Conservation (phyloP, 2,888 invertebrate genomes). For the Mythimna albipuncta region DNA sequence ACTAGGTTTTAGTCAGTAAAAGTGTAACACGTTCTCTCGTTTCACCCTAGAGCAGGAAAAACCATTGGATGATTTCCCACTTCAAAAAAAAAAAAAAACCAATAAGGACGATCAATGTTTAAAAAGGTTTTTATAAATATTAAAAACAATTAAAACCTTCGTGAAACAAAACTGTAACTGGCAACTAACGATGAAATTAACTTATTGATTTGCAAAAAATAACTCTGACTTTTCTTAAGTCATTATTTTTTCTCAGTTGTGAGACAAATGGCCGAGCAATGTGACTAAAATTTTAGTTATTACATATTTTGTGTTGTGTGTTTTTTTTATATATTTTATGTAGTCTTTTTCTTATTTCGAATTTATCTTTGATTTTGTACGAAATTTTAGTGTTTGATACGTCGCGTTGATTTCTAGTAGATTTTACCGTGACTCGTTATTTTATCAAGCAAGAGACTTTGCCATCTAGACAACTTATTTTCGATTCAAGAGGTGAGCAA, state of each 20-base stretch:
- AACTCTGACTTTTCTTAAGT: conserved; percentile 63
- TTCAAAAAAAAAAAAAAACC: neutral
- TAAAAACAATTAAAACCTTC: conserved; percentile 21
- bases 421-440: conserved; percentile 75
- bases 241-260: conserved; percentile 75
- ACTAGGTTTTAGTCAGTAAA: no score
- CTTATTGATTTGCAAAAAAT: conserved; percentile 37
- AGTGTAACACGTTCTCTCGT: no score
- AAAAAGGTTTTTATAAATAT: neutral
- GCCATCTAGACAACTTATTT: conserved; percentile 52
- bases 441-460: conserved; percentile 49
- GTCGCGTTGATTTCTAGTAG: conserved; percentile 60
- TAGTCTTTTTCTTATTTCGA: conserved; percentile 83
- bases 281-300: conserved; percentile 88
- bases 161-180: conserved; percentile 9
- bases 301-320: conserved; percentile 88
- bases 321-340: conserved; percentile 87
- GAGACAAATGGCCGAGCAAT: conserved; percentile 84
- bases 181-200: conserved; percentile 18
- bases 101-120: neutral
- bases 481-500: conserved; percentile 65
- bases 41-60: no score
- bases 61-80: no score
- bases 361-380: conserved; percentile 81
- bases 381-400: conserved; percentile 85